These are phyloP conservation scores for Arenaria interpres DNA, from an alignment of 2,113 vertebrate species.

Conservation along the genomic window DNA sequence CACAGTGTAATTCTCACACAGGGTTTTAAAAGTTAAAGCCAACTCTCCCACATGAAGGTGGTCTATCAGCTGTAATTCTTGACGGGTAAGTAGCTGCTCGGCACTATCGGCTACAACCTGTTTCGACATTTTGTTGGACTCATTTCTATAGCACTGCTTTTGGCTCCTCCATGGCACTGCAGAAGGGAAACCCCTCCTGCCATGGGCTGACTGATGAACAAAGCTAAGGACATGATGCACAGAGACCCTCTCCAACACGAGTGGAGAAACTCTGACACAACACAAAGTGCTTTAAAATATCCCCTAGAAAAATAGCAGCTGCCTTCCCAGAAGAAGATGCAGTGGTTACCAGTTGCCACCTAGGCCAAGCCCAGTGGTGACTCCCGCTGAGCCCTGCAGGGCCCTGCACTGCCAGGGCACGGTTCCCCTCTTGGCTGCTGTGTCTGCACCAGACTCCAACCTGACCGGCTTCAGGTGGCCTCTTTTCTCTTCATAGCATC, in stretches of 20 bases:
- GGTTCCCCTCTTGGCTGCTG: neutral
- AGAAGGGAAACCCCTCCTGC: neutral
- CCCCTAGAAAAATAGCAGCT: neutral
- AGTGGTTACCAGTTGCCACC: neutral
- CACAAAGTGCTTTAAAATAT: neutral
- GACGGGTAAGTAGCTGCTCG: slow-evolving; percentile 54
- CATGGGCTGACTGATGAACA: neutral
- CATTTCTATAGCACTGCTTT: slow-evolving; percentile 29
- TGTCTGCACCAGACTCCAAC: neutral
- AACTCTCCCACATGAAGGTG: slow-evolving; percentile 62
- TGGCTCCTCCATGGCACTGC: neutral
- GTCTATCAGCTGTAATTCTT: slow-evolving; percentile 51
- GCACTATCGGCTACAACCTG: slow-evolving; percentile 18
- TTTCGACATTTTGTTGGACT: slow-evolving; percentile 47
- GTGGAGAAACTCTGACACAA: neutral
- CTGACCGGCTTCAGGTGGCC: neutral
- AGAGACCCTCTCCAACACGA: neutral
- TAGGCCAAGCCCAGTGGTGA: neutral
- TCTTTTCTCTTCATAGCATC: neutral
- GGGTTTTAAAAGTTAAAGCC: slow-evolving; percentile 66
- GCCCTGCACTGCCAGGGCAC: accelerated
- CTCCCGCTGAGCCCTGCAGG: accelerated
- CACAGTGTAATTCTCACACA: slow-evolving; percentile 58
- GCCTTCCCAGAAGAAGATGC: neutral
- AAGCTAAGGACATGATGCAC: accelerated